A percentile compares a stretch with the other conserved stretches of the same genome.
phyloP scores from a whole-genome alignment of 2,797 vertebrate species.

The Falco peregrinus region DNA sequence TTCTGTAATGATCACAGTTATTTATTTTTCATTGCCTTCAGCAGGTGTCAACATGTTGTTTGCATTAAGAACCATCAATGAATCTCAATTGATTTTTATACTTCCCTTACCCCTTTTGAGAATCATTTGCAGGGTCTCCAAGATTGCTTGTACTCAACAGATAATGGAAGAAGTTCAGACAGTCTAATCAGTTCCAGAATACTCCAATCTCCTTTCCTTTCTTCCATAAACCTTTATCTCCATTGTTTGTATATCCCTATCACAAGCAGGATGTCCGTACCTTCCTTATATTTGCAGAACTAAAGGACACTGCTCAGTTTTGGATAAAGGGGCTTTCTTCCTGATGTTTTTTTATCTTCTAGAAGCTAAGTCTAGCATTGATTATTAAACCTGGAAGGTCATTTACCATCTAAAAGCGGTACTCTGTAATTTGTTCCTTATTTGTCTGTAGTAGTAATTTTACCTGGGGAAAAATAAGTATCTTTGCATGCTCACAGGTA shows the following conservation, averaged over 20 bases:
- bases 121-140: neutral
- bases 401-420: neutral
- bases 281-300: neutral
- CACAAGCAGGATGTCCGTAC: neutral
- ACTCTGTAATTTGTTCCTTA: neutral
- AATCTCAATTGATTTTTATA: neutral
- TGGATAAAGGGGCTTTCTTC: neutral
- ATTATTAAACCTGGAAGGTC: neutral
- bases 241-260: neutral
- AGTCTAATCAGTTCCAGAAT: neutral
- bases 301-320: neutral
- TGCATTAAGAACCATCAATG: neutral
- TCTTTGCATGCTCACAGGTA: neutral
- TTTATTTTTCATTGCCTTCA: neutral
- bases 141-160: neutral
- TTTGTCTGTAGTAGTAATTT: neutral
- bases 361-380: neutral
- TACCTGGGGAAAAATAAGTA: neutral
- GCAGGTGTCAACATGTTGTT: neutral
- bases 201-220: neutral
- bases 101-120: neutral
- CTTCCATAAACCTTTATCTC: neutral
- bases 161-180: neutral
- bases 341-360: neutral
- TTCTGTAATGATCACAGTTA: neutral